A percentile compares a stretch with the other conserved stretches of the same genome.
Conservation (phyloP, 2,888 invertebrate species). For the Toxonevra muliebris region DNA sequence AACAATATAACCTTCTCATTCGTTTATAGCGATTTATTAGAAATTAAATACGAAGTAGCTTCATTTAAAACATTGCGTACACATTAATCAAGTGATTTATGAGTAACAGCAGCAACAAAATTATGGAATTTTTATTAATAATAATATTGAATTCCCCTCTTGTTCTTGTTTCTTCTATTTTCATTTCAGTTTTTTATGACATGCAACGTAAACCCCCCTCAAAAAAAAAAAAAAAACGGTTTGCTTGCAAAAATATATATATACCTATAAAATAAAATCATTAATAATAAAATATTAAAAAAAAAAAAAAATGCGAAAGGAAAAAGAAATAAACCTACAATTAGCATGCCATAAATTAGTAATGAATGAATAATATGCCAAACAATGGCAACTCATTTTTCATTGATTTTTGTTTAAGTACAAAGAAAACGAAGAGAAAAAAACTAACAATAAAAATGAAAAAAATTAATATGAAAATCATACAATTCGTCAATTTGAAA, state of each 20-base stretch:
- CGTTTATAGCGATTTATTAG: slow-evolving; percentile 8
- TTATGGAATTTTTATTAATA: slow-evolving; percentile 27
- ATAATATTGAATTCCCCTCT: slow-evolving; percentile 19
- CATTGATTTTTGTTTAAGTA: too few relatives aligned
- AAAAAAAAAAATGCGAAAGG: too few relatives aligned
- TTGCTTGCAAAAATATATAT: too few relatives aligned
- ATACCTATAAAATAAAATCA: too few relatives aligned
- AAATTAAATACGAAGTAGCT: slow-evolving; percentile 2
- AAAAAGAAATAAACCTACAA: background rate
- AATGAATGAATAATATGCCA: background rate
- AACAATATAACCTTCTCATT: background rate
- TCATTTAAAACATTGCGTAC: background rate
- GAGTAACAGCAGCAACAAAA: slow-evolving; percentile 19
- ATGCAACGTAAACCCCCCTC: too few relatives aligned
- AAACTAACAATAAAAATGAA: too few relatives aligned
- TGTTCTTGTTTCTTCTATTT: slow-evolving; percentile 2
- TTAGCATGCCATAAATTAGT: slow-evolving; percentile 19
- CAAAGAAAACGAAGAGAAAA: too few relatives aligned
- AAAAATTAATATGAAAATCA: too few relatives aligned
- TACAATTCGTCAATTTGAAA: too few relatives aligned
- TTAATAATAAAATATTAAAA: too few relatives aligned
- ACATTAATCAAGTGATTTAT: slow-evolving; percentile 33
- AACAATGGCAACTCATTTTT: too few relatives aligned
- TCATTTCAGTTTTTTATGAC: background rate
- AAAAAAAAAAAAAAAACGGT: too few relatives aligned